phyloP scores from a whole-genome alignment of 30 jellyfish, hydroid and myxozoan genomes.

The Hydractinia echinata region DNA sequence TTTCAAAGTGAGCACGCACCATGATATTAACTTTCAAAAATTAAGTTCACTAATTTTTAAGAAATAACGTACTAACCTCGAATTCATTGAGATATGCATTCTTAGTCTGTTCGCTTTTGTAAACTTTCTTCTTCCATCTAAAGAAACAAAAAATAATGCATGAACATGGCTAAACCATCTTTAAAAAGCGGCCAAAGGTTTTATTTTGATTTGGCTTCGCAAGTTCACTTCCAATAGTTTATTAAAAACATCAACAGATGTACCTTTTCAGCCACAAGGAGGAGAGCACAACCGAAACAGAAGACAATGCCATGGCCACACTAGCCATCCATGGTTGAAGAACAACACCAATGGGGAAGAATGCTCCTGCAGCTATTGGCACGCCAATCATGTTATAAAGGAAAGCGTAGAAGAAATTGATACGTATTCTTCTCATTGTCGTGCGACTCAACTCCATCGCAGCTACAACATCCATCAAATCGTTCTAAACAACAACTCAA shows the following conservation, averaged over 20 bases:
- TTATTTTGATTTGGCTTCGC: neutral
- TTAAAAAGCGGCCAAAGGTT: neutral
- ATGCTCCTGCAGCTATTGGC: constrained; percentile 99
- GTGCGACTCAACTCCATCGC: constrained; percentile 87
- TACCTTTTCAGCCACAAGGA: constrained; percentile 94
- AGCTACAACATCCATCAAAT: constrained; percentile 90
- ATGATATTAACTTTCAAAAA: no score
- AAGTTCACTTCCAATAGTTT: neutral
- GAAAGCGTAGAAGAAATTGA: constrained; percentile 88
- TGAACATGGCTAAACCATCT: neutral
- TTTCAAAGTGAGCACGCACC: no score
- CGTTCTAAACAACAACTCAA: constrained; percentile 43
- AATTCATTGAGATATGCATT: neutral
- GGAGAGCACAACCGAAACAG: constrained; percentile 94
- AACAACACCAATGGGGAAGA: constrained; percentile 82
- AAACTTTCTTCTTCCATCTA: constrained; percentile 10
- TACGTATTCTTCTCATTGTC: constrained; percentile 77
- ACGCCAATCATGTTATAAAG: constrained; percentile 90
- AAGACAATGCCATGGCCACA: constrained; percentile 99
- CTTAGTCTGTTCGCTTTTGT: neutral
- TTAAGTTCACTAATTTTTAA: no score
- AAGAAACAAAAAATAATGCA: neutral
- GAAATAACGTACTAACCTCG: no score
- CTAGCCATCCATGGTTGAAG: constrained; percentile 99
- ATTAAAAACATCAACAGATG: neutral